phyloP scores from a whole-genome alignment of 2,113 vertebrate genomes.

The Gopherus evgoodei region DNA sequence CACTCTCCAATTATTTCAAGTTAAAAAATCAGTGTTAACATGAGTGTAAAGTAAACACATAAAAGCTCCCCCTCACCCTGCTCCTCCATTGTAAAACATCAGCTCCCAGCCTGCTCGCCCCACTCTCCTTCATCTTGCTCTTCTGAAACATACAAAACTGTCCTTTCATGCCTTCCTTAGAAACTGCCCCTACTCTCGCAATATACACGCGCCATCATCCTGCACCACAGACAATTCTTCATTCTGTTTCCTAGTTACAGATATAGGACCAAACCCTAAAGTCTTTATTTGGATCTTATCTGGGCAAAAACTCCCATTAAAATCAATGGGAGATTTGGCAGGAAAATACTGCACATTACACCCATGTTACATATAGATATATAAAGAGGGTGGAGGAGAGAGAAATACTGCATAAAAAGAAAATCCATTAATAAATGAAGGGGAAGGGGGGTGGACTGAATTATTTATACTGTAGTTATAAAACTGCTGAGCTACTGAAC shows the following conservation, averaged over 20 bases:
- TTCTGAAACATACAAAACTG: background rate
- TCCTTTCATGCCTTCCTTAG: background rate
- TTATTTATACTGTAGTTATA: constrained; percentile 57
- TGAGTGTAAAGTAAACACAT: background rate
- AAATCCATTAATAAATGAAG: constrained; percentile 59
- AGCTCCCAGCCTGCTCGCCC: background rate
- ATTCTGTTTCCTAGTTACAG: background rate
- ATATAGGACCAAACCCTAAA: constrained; percentile 32
- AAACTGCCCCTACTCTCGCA: background rate
- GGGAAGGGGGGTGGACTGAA: constrained; percentile 34
- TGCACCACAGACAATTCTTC: background rate
- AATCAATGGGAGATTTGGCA: constrained; percentile 52
- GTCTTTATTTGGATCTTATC: background rate
- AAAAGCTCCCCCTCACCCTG: background rate
- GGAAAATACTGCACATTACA: background rate
- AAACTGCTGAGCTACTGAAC: constrained; percentile 55
- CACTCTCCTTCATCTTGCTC: background rate
- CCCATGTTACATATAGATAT: background rate
- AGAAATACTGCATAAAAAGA: constrained; percentile 45
- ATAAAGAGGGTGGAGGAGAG: constrained; percentile 25
- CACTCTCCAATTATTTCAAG: constrained; percentile 32
- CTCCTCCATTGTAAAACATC: background rate
- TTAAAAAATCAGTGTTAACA: background rate
- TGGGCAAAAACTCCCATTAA: constrained; percentile 23
- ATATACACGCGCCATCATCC: background rate